These are phyloP conservation scores for Taenioides sp. DNA, from an alignment of 2,797 vertebrate genomes.

Conservation along the genomic window DNA sequence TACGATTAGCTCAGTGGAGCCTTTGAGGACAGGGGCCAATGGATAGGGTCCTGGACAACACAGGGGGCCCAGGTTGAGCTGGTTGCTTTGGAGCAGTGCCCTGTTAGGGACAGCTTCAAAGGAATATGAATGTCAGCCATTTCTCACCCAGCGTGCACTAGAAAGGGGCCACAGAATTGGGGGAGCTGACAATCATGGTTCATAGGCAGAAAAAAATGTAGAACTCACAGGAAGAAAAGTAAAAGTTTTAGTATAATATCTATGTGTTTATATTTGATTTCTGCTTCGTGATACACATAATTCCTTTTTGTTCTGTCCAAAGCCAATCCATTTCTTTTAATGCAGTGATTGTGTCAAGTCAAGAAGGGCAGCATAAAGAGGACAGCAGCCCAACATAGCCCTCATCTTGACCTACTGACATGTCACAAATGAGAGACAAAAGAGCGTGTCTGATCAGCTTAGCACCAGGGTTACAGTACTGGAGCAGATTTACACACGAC, in stretches of 20 bases:
- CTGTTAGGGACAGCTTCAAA: slow-evolving; percentile 72
- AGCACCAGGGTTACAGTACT: slow-evolving; percentile 39
- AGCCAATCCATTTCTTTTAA: slow-evolving; percentile 46
- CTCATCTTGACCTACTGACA: slow-evolving; percentile 73
- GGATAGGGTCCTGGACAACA: slow-evolving; percentile 69
- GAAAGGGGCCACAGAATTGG: slow-evolving; percentile 58
- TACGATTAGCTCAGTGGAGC: slow-evolving; percentile 82
- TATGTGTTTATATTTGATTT: slow-evolving; percentile 8
- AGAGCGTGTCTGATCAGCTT: slow-evolving; percentile 58
- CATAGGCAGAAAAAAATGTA: slow-evolving; percentile 14
- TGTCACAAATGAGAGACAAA: slow-evolving; percentile 67
- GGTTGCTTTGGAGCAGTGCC: slow-evolving; percentile 70
- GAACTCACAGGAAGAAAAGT: slow-evolving; percentile 18
- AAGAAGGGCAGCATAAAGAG: slow-evolving; percentile 40
- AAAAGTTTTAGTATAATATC: slow-evolving; percentile 1
- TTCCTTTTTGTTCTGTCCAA: slow-evolving; percentile 3
- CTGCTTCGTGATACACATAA: not conserved
- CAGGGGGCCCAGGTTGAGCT: slow-evolving; percentile 74
- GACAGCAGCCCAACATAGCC: slow-evolving; percentile 35
- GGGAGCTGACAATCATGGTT: slow-evolving; percentile 10
- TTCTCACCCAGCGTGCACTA: slow-evolving; percentile 74
- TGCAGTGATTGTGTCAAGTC: slow-evolving; percentile 21
- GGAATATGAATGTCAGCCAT: slow-evolving; percentile 78
- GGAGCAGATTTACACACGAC: slow-evolving; percentile 19
- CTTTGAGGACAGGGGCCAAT: slow-evolving; percentile 79